Percentiles rank a stretch among this genome's conserved stretches.
Conservation (phyloP, 2,113 vertebrate genomes). For the Pheucticus melanocephalus region DNA sequence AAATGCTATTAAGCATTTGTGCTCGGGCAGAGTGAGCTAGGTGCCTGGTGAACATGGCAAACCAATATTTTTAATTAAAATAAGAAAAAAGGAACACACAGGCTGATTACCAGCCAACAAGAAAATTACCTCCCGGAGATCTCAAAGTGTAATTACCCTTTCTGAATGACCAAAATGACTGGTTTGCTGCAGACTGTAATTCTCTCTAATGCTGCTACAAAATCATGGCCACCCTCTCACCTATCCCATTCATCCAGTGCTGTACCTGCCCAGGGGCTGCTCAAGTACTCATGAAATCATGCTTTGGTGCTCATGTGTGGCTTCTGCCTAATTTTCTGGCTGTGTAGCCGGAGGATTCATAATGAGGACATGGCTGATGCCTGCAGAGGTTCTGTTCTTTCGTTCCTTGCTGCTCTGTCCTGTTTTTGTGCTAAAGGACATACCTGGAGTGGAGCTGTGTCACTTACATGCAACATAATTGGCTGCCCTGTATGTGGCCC, state of each 20-base stretch:
- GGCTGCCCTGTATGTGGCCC: not conserved
- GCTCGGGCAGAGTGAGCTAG: not conserved
- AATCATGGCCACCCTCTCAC: not conserved
- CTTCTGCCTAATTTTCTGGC: not conserved
- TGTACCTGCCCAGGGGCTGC: not conserved
- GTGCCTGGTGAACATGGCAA: not conserved
- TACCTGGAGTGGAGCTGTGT: not conserved
- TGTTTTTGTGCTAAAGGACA: not conserved
- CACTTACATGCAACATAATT: not conserved
- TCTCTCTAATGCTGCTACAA: not conserved
- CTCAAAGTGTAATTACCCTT: not conserved
- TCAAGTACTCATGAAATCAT: not conserved
- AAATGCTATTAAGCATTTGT: not conserved
- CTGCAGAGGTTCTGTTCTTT: not conserved
- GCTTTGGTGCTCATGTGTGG: not conserved
- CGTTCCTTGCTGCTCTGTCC: not conserved
- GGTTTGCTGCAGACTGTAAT: not conserved
- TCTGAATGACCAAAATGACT: not conserved
- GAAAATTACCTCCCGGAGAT: not conserved
- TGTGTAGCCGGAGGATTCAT: not conserved
- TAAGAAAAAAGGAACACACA: not conserved
- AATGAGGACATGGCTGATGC: not conserved
- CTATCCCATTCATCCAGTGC: not conserved
- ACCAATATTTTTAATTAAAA: slow-evolving; percentile 41
- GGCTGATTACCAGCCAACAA: not conserved